Percentiles rank a stretch among this genome's conserved stretches.
Conservation (phyloP, 2,888 invertebrate species). For the Hirtodrosophila trivittata region DNA sequence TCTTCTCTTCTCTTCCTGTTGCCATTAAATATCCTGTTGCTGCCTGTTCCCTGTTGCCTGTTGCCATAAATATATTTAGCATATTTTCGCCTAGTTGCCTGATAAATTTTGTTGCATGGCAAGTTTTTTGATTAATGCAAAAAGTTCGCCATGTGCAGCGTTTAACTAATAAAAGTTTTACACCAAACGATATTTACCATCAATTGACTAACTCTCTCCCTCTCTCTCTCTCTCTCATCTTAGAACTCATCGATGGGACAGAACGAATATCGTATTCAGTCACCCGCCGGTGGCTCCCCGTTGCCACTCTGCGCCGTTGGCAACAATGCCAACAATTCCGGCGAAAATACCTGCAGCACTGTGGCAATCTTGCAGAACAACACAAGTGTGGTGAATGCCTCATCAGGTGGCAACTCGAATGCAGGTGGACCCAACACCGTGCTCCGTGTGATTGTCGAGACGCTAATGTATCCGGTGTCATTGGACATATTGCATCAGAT, state of each 20-base stretch:
- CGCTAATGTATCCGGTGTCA: conserved; percentile 99
- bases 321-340: conserved; percentile 74
- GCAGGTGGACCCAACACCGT: conserved; percentile 96
- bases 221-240: conserved; percentile 58
- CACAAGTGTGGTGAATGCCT: conserved; percentile 81
- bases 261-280: conserved; percentile 88
- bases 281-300: conserved; percentile 87
- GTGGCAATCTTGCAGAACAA: conserved; percentile 85
- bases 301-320: conserved; percentile 86
- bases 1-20: conserved; percentile 27
- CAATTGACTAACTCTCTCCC: conserved; percentile 26
- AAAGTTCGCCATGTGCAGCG: conserved; percentile 49
- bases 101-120: conserved; percentile 58
- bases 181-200: conserved; percentile 38
- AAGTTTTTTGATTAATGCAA: conserved; percentile 68
- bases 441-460: conserved; percentile 98
- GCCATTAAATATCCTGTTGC: conserved; percentile 28
- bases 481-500: conserved; percentile 98
- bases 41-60: conserved; percentile 5
- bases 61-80: conserved; percentile 57
- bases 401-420: conserved; percentile 78
- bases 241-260: conserved; percentile 93
- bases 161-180: conserved; percentile 48
- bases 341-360: conserved; percentile 74
- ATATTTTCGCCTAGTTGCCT: conserved; percentile 54